Evolutionary conservation across 2,797 vertebrate species (phyloP).

Genomic region (Lithobates sylvaticus): DNA sequence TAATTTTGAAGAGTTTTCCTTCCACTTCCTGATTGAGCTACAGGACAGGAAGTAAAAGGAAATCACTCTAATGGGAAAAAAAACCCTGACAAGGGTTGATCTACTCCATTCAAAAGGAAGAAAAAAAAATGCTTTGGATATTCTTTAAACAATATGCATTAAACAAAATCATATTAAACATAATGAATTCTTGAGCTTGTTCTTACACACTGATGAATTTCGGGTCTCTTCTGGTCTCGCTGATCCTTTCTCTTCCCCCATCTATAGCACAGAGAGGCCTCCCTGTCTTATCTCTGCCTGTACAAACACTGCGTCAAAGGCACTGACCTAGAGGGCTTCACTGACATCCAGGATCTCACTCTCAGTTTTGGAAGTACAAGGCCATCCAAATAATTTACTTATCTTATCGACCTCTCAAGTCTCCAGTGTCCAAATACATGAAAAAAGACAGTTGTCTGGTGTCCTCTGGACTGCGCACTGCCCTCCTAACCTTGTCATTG

Average conservation of each 20-base stretch:
- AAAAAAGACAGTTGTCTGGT: not conserved
- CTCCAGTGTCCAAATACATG: not conserved
- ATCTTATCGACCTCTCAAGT: not conserved
- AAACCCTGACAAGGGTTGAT: too few species aligned
- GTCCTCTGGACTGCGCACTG: too few species aligned
- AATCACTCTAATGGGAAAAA: too few species aligned
- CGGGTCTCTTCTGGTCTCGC: not conserved
- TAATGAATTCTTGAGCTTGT: not conserved
- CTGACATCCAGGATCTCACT: not conserved
- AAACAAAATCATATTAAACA: not conserved
- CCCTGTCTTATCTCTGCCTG: slow-evolving; percentile 16
- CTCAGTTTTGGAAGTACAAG: not conserved
- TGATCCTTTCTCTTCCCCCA: not conserved
- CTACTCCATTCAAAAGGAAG: too few species aligned
- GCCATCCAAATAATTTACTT: not conserved
- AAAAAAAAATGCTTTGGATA: too few species aligned
- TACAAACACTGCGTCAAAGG: slow-evolving; percentile 11
- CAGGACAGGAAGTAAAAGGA: too few species aligned
- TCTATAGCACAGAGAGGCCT: not conserved
- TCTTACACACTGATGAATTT: not conserved
- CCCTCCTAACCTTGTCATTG: not conserved
- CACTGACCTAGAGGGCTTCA: slow-evolving; percentile 28
- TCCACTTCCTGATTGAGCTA: too few species aligned
- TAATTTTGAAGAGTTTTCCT: too few species aligned
- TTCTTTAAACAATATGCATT: not conserved